Conservation (phyloP, 2,888 invertebrate genomes). For the Acronicta aceris region DNA sequence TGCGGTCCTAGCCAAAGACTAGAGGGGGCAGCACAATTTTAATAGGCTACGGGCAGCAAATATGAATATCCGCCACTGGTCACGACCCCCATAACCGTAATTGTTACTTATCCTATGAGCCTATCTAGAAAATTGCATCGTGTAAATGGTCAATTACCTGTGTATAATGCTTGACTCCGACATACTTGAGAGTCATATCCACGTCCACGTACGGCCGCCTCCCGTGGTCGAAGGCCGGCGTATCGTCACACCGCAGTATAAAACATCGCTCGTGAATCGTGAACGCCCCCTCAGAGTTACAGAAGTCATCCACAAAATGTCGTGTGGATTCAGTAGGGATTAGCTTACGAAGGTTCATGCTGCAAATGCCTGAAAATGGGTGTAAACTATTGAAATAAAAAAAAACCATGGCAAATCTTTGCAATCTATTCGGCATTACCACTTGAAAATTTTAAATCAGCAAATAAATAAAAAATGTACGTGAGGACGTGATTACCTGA, state of each 20-base stretch:
- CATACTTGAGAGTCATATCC: constrained; percentile 83
- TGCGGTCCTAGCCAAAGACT: too few relatives aligned
- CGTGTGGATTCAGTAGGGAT: constrained; percentile 78
- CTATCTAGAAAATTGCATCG: too few relatives aligned
- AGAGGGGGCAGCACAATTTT: too few relatives aligned
- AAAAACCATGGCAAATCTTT: too few relatives aligned
- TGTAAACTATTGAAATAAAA: background rate
- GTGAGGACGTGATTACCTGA: too few relatives aligned
- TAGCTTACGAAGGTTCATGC: constrained; percentile 86
- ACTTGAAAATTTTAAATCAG: too few relatives aligned
- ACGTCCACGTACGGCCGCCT: constrained; percentile 84
- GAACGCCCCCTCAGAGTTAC: constrained; percentile 73
- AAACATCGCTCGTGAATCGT: constrained; percentile 82
- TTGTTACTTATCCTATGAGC: too few relatives aligned
- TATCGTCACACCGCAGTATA: constrained; percentile 71
- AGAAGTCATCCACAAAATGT: constrained; percentile 76
- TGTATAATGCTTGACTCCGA: constrained; percentile 62
- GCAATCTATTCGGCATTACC: too few relatives aligned
- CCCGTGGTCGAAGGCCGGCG: constrained; percentile 7
- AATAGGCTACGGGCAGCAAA: too few relatives aligned
- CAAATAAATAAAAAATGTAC: too few relatives aligned
- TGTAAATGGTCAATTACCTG: constrained; percentile 56
- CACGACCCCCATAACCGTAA: too few relatives aligned
- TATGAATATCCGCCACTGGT: too few relatives aligned
- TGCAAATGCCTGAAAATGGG: constrained; percentile 77